Evolutionary conservation across 2,888 invertebrate species (phyloP).

Genomic region (Dicycla oo): DNA sequence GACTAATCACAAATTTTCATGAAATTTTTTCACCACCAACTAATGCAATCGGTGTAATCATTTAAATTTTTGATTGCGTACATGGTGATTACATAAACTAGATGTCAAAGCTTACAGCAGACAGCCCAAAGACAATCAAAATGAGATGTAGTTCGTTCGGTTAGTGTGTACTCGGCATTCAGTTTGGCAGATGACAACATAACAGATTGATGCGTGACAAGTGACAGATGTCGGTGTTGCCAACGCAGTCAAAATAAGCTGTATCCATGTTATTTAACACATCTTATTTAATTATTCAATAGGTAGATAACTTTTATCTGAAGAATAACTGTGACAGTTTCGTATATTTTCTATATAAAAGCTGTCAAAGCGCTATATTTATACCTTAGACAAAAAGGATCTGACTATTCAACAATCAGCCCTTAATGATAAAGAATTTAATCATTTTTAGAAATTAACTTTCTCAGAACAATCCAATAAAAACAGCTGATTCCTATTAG

Average conservation of each 20-base stretch:
- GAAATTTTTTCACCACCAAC: neutral
- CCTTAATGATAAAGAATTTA: too few species aligned
- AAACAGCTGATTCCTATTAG: neutral
- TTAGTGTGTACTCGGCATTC: slow-evolving; percentile 16
- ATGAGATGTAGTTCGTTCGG: slow-evolving; percentile 19
- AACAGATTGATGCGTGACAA: slow-evolving; percentile 30
- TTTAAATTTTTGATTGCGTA: slow-evolving; percentile 2
- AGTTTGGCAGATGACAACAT: slow-evolving; percentile 44
- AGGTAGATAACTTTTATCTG: too few species aligned
- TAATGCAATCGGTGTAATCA: slow-evolving; percentile 2
- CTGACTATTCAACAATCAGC: too few species aligned
- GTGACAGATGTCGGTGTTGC: slow-evolving; percentile 39
- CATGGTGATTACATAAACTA: slow-evolving; percentile 13
- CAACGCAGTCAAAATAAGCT: slow-evolving; percentile 18
- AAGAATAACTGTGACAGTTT: too few species aligned
- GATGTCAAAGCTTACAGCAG: slow-evolving; percentile 25
- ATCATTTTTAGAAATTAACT: too few species aligned
- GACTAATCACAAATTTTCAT: neutral
- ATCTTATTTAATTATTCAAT: slow-evolving; percentile 10
- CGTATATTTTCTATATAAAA: too few species aligned
- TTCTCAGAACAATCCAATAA: neutral
- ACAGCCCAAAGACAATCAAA: slow-evolving; percentile 8
- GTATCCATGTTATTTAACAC: slow-evolving; percentile 11
- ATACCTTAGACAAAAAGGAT: too few species aligned
- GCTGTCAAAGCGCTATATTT: too few species aligned